These are phyloP conservation scores for Anguilla megastoma DNA, from an alignment of 2,797 vertebrate species.

Conservation along the genomic window DNA sequence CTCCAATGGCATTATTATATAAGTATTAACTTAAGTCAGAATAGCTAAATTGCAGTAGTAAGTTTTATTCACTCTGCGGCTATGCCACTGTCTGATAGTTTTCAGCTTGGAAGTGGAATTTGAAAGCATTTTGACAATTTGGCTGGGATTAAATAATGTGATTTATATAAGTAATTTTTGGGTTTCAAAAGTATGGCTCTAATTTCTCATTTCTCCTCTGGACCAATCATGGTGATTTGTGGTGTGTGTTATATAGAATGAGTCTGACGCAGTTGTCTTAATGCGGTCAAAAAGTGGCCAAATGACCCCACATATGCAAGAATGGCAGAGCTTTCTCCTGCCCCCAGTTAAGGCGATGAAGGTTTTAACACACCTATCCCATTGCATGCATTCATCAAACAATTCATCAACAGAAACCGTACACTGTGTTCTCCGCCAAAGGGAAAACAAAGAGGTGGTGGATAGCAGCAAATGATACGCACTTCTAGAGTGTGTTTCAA, in stretches of 20 bases:
- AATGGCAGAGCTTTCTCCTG: background rate
- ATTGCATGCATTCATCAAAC: background rate
- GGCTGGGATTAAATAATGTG: background rate
- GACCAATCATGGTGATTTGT: background rate
- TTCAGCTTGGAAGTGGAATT: background rate
- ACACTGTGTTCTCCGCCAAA: background rate
- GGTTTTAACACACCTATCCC: background rate
- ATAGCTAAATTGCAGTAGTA: background rate
- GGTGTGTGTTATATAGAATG: background rate
- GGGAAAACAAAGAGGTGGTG: background rate
- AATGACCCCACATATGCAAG: background rate
- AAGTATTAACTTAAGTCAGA: background rate
- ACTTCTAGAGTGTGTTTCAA: background rate
- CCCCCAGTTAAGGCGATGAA: background rate
- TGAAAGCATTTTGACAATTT: background rate
- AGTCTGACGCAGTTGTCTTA: background rate
- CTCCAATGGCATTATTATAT: background rate
- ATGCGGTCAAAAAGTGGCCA: background rate
- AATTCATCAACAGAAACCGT: background rate
- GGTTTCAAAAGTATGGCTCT: background rate
- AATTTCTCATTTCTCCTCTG: background rate
- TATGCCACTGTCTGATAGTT: background rate
- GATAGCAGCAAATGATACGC: background rate
- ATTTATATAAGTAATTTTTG: background rate
- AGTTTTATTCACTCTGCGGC: background rate